A percentile compares a stretch with the other conserved stretches of the same genome.
phyloP scores from a whole-genome alignment of 1,140 invertebrate species.

The Venturia canescens region DNA sequence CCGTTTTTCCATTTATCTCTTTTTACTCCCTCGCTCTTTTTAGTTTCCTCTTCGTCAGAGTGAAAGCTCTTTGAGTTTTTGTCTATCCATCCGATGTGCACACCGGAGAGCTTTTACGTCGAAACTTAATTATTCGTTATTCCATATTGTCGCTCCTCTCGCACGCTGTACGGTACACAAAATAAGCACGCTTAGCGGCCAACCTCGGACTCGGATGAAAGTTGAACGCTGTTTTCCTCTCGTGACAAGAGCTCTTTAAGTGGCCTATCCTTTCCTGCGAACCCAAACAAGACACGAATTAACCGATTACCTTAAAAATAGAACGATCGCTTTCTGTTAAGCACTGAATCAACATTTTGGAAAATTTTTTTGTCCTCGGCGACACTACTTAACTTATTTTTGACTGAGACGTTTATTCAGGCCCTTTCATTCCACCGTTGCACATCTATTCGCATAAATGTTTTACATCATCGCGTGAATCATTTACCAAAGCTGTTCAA shows the following conservation, averaged over 20 bases:
- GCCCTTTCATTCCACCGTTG: no score
- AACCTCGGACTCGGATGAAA: not conserved
- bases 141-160: not conserved
- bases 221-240: not conserved
- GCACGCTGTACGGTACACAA: not conserved
- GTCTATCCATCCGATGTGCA: not conserved
- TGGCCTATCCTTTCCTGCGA: no score
- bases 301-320: no score
- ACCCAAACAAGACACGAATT: no score
- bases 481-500: no score
- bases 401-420: no score
- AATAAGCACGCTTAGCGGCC: not conserved
- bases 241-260: no score
- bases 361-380: no score
- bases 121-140: slow-evolving; percentile 19
- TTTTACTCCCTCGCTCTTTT: not conserved
- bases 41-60: not conserved
- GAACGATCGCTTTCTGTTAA: no score
- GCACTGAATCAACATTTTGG: no score
- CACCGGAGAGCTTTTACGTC: not conserved
- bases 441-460: no score
- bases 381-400: no score
- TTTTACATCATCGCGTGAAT: not conserved
- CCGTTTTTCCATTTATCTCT: slow-evolving; percentile 12
- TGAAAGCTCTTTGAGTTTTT: slow-evolving; percentile 12